phyloP scores from a whole-genome alignment of 2,888 invertebrate genomes.

The Cacoxenus indagator region DNA sequence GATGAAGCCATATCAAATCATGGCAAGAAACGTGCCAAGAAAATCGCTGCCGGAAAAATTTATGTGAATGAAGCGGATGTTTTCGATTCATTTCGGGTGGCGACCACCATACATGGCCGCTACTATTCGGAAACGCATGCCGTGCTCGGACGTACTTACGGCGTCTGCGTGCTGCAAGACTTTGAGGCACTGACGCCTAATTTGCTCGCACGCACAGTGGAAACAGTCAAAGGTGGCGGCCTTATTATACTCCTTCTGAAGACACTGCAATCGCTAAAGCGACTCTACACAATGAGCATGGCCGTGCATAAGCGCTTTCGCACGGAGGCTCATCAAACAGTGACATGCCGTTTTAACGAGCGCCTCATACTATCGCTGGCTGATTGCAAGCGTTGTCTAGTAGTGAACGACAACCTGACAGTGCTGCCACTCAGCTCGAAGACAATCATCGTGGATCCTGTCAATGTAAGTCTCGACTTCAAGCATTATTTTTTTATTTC shows the following conservation, averaged over 20 bases:
- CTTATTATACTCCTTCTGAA: slow-evolving; percentile 90
- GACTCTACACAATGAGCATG: slow-evolving; percentile 97
- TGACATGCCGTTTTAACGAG: slow-evolving; percentile 96
- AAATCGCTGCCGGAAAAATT: slow-evolving; percentile 88
- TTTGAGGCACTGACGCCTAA: slow-evolving; percentile 99
- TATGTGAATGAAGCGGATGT: slow-evolving; percentile 95
- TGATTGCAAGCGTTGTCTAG: slow-evolving; percentile 88
- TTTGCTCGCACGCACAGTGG: slow-evolving; percentile 93
- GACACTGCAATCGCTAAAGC: slow-evolving; percentile 88
- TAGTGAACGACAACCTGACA: slow-evolving; percentile 94
- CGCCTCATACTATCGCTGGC: slow-evolving; percentile 92
- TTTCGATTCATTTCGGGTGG: slow-evolving; percentile 95
- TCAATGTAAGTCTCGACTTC: slow-evolving; percentile 70
- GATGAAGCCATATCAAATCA: slow-evolving; percentile 92
- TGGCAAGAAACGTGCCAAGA: slow-evolving; percentile 93
- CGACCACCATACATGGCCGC: slow-evolving; percentile 96
- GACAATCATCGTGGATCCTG: slow-evolving; percentile 84
- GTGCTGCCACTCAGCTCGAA: slow-evolving; percentile 94
- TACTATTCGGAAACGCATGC: slow-evolving; percentile 98
- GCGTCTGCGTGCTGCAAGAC: slow-evolving; percentile 95
- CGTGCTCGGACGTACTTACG: slow-evolving; percentile 97
- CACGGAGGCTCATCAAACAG: slow-evolving; percentile 93
- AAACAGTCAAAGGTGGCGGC: slow-evolving; percentile 98
- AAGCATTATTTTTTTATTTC: not conserved
- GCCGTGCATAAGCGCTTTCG: slow-evolving; percentile 94